Base-by-base conservation (phyloP, 1,140 invertebrate genomes). In the Caenorhabditis briggsae region DNA sequence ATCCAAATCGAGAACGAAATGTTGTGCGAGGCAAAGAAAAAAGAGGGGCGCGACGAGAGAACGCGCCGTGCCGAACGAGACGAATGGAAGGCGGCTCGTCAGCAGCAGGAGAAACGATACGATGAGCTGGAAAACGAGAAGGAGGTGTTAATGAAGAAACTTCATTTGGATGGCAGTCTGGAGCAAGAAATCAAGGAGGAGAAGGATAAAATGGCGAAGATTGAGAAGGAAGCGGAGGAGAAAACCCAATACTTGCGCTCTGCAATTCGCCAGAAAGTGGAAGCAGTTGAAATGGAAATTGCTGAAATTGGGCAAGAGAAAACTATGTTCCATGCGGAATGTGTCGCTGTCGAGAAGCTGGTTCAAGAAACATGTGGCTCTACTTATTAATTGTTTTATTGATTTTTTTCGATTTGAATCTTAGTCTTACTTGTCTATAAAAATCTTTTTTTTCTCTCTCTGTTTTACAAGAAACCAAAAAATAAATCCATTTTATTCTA, bases 161-260 rank as follows among this genome's bases (percentile, higher is more conserved):
- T 78, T 46, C 43, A 78, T 0, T 20, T 78, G 14, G 70, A 43
- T 43, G 70, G 70, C 3, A 78, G 33, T 23, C 46, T 78, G 1
- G 70, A 78, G 46, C 50, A 50, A 43, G 70, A 78, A 78, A 78
- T 78, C 20, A 33, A 78, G 12, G 70, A 6, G 12, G 70, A 78
- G 11, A 14, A 12, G 6, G 20, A 12, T 8, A 78, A 41, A 20
- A 78, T 53, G 46, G n/a, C 16, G n/a, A 23, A n/a, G 18, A 78
- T 50, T 11, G 46, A 53, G 18, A n/a, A 78, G 46, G 70, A 23
- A 12, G 5, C 23, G 25, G n/a, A 23, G n/a, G n/a, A 23, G 14
- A 78, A 53, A 23, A 9, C 16, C 5, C 6, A n/a, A 16, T 7
- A 53, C 5, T 43, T 78, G 46, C 3, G 23, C 9, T 6, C 70